Base-by-base conservation (phyloP, 1,140 invertebrate genomes). In the Propsilocerus akamusi region DNA sequence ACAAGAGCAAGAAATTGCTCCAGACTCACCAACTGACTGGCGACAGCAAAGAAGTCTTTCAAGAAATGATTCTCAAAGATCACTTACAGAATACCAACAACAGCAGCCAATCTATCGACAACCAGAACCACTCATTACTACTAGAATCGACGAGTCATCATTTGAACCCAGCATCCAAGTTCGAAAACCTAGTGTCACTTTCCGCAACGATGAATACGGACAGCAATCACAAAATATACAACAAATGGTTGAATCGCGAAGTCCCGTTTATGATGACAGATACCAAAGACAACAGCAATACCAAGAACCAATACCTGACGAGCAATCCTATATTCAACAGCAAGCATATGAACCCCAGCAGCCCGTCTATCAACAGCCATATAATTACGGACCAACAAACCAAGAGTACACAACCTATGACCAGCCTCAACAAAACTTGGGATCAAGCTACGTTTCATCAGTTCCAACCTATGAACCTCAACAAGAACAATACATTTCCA, bases 221-320 rank as follows among this genome's bases (percentile, higher is more conserved):
- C 23, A 47, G 14, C 25, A 47, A 12, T 25, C 46, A 12, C 3
- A 47, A 25, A 25, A 25, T 25, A 25, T 26, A n/a, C 46, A 47
- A 26, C 46, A 47, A 47, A 12, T 47, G 46, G 46, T 12, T 25
- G 23, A 25, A 26, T 12, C n/a, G 25, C 24, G 25, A 25, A 25
- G 12, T 47, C 46, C 46, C 14, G 23, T 25, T n/a, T 25, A 14
- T 25, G 20, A 11, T 12, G 5, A 12, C 5, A 10, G 22, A 47
- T 47, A 52, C 25, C 53, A 57, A 32, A 48, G 50, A 26, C 48
- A 30, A 41, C 53, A 52, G 20, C 49, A 24, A 25, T 49, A 52
- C 7, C 28, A 26, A 17, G 53, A 26, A 22, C 56, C 50, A 48
- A 41, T 11, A 52, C 48, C 46, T 25, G 47, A 48, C 17, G 25